phyloP scores from a whole-genome alignment of 2,888 invertebrate genomes.

The Empis stercorea region DNA sequence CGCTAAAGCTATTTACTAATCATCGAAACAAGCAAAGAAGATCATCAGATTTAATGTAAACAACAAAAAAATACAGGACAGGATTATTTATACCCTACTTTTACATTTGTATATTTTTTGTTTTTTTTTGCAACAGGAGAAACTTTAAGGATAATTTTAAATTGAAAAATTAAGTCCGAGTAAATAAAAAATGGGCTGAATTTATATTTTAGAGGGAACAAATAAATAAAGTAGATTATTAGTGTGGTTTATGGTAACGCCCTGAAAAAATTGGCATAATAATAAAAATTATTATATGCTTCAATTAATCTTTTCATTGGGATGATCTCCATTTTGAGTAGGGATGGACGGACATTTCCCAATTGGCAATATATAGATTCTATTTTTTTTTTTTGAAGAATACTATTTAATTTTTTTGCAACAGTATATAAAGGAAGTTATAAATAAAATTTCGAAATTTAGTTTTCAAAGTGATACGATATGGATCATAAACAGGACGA shows the following conservation, averaged over 20 bases:
- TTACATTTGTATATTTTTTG: too few relatives aligned
- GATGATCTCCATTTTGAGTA: slow-evolving; percentile 11
- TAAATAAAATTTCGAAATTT: not conserved
- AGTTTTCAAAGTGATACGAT: too few relatives aligned
- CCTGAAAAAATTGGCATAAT: too few relatives aligned
- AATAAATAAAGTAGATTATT: not conserved
- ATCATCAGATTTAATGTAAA: too few relatives aligned
- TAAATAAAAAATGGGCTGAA: too few relatives aligned
- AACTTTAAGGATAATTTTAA: too few relatives aligned
- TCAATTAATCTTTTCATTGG: not conserved
- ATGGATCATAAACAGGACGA: slow-evolving; percentile 2
- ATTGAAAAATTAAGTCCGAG: too few relatives aligned
- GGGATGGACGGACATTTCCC: slow-evolving; percentile 3
- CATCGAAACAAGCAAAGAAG: not conserved
- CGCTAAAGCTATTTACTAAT: slow-evolving; percentile 12
- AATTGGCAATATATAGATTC: not conserved
- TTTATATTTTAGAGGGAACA: not conserved
- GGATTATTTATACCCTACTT: too few relatives aligned
- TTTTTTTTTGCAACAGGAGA: too few relatives aligned
- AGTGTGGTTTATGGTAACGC: not conserved
- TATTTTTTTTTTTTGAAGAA: not conserved
- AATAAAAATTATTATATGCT: not conserved
- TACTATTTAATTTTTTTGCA: not conserved
- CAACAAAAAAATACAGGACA: too few relatives aligned
- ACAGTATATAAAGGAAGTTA: not conserved